phyloP scores from a whole-genome alignment of 2,888 invertebrate species.

The Seira ritae region DNA sequence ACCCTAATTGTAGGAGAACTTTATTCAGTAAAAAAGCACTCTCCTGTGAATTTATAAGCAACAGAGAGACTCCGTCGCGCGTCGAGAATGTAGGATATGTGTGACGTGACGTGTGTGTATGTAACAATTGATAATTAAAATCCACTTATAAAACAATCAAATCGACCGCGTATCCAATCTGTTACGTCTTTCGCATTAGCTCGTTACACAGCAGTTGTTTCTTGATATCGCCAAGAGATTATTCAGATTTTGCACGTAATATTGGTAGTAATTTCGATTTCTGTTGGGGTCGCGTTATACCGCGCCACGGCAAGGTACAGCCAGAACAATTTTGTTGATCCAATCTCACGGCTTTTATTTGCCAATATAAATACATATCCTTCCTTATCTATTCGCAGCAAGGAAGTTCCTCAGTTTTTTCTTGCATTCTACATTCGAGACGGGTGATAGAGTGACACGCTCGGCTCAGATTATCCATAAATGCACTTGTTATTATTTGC shows the following conservation, averaged over 20 bases:
- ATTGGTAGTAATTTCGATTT: not conserved
- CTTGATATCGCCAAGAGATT: not conserved
- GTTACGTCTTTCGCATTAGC: not conserved
- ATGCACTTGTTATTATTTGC: slow-evolving; percentile 29
- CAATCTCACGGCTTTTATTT: slow-evolving; percentile 11
- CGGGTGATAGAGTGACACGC: not conserved
- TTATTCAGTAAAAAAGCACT: not conserved
- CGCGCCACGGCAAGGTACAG: not conserved
- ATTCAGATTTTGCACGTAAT: not conserved
- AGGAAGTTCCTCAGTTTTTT: slow-evolving; percentile 39
- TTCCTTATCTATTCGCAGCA: slow-evolving; percentile 32
- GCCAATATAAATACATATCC: not conserved
- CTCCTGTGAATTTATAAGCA: not conserved
- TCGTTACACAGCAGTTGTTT: not conserved
- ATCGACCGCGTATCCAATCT: slow-evolving; percentile 4
- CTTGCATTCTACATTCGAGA: not conserved
- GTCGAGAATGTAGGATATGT: not conserved
- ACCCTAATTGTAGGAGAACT: not conserved
- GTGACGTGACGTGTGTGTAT: not conserved
- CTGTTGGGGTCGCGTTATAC: not conserved
- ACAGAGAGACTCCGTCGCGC: not conserved
- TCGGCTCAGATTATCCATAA: slow-evolving; percentile 17
- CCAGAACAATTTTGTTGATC: not conserved
- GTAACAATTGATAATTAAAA: slow-evolving; percentile 52
- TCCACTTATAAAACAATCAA: slow-evolving; percentile 50